Base-by-base conservation (phyloP, 2,113 vertebrate species). In the Menidia beryllina region DNA sequence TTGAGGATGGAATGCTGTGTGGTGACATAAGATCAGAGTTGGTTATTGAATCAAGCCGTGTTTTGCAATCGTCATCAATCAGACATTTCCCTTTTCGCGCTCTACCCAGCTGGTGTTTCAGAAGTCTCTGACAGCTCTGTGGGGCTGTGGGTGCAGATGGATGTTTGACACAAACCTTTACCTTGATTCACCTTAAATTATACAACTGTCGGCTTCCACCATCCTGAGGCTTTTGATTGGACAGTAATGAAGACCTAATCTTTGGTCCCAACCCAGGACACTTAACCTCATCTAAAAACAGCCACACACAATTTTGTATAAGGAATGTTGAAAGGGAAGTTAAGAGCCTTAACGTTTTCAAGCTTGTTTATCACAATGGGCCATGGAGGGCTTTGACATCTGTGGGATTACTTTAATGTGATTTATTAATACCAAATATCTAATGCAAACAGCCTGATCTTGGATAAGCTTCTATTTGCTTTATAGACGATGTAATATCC, bases 381-480 rank as follows among this genome's bases (percentile, higher is more conserved):
- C 67, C 60, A 69, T 38, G 10, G 55, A 39, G 30, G 81, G 73
- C 77, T 69, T 58, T 41, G 53, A 66, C 25, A 70, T 77, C 66
- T 60, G 55, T 47, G 45, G 53, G 72, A 82, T 79, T 48, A 75
- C 34, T 72, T 57, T 72, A 85, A 85, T 73, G 67, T 89, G 69
- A 83, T 78, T 66, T 83, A 77, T 79, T 75, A 49, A 82, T 70
- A 68, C 50, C 65, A 74, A 76, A 71, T 75, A 63, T 56, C 72
- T 38, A 6, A 43, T 75, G 41, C 56, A 54, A 58, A 65, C 7
- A 2, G 65, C 77, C 70, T 8, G 30, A 30, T 30, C 30, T 69
- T 69, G 66, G 72, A 64, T 82, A 55, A 52, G 72, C 57, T 60
- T 79, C 65, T 11, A 17, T 76, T 13, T 21, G 51, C 63, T 78